phyloP scores from a whole-genome alignment of 2,888 invertebrate genomes.

The Aleiodes testaceus region DNA sequence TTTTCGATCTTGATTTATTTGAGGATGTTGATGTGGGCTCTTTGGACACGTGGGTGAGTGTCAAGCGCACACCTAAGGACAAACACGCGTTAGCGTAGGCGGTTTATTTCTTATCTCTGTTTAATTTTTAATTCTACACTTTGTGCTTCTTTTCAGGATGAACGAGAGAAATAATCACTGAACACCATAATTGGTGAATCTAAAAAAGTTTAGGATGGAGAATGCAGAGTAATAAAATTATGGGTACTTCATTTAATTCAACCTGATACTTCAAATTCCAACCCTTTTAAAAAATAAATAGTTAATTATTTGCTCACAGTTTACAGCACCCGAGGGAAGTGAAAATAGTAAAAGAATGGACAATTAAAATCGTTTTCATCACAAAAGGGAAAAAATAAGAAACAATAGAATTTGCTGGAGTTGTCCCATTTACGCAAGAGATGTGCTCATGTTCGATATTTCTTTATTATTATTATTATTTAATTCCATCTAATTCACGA shows the following conservation, averaged over 20 bases:
- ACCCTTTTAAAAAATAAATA: too few species aligned
- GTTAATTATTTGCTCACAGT: too few species aligned
- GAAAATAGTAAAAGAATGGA: background rate
- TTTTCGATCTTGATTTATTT: background rate
- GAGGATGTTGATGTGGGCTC: background rate
- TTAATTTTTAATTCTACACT: background rate
- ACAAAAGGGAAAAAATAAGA: background rate
- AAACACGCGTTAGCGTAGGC: slow-evolving; percentile 3
- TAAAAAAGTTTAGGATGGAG: too few species aligned
- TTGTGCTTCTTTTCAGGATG: background rate
- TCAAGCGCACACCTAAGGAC: slow-evolving; percentile 13
- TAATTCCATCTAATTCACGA: too few species aligned
- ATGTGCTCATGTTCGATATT: slow-evolving; percentile 22
- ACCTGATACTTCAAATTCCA: too few species aligned
- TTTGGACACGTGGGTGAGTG: slow-evolving; percentile 17
- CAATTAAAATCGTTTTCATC: slow-evolving; percentile 8
- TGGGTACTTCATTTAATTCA: too few species aligned
- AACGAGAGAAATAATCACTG: too few species aligned
- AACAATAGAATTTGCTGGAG: slow-evolving; percentile 15
- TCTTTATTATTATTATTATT: background rate
- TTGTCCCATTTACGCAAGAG: slow-evolving; percentile 28
- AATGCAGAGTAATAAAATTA: too few species aligned
- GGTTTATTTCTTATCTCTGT: slow-evolving; percentile 3
- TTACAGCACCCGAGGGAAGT: background rate
- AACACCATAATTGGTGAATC: too few species aligned